Conservation (phyloP, 2,888 invertebrate genomes). For the Galerucella nymphaeae region DNA sequence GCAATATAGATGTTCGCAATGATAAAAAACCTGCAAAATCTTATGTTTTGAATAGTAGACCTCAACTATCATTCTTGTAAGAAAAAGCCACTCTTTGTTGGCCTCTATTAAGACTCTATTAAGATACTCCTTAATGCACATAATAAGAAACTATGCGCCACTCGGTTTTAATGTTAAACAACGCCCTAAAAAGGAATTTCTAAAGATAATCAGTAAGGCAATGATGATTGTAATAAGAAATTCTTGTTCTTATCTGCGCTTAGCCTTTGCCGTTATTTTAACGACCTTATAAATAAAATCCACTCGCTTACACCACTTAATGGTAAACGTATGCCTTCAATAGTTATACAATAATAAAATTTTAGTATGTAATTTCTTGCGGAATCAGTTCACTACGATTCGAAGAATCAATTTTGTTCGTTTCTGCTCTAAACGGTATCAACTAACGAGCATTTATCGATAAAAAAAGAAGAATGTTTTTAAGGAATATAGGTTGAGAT, state of each 20-base stretch:
- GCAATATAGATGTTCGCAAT: no score
- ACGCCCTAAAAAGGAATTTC: not conserved
- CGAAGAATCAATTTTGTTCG: not conserved
- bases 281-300: conserved; percentile 1
- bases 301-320: not conserved
- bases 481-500: no score
- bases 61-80: no score
- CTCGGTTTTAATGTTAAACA: not conserved
- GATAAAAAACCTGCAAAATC: no score
- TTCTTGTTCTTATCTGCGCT: not conserved
- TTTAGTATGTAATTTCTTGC: conserved; percentile 4
- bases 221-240: not conserved
- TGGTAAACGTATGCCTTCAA: not conserved
- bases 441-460: not conserved
- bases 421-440: not conserved
- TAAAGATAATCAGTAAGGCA: conserved; percentile 2
- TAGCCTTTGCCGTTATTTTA: conserved; percentile 11
- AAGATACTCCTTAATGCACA: no score
- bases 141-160: not conserved
- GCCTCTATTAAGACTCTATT: no score
- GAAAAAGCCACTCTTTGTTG: no score
- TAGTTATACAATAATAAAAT: not conserved
- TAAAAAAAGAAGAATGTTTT: no score
- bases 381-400: not conserved
- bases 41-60: no score